Percentiles rank a stretch among this genome's conserved stretches.
These are phyloP conservation scores for Decapterus maruadsi DNA, from an alignment of 2,797 vertebrate genomes.

Conservation along the genomic window DNA sequence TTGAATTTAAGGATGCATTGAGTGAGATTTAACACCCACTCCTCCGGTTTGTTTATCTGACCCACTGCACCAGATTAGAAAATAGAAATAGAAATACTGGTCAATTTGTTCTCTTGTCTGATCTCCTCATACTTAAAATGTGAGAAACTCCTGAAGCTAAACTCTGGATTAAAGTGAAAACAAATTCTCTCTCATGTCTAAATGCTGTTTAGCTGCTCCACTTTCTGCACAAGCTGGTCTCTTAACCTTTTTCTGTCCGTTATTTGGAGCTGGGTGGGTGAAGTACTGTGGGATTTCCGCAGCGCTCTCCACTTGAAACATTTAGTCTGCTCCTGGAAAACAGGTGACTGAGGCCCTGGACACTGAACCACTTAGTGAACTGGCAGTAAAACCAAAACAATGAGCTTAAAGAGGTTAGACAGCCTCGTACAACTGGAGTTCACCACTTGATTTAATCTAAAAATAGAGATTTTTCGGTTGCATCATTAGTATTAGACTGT, in stretches of 20 bases:
- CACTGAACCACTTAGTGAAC: not conserved
- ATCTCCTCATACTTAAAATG: not conserved
- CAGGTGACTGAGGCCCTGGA: not conserved
- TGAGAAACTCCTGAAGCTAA: not conserved
- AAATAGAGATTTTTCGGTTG: not conserved
- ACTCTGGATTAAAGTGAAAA: not conserved
- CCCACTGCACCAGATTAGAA: too few species aligned
- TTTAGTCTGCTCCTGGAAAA: too few species aligned
- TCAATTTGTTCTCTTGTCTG: not conserved
- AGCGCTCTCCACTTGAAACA: too few species aligned
- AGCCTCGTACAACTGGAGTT: not conserved
- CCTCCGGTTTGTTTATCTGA: not conserved
- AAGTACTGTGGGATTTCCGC: too few species aligned
- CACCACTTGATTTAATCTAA: not conserved
- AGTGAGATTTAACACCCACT: not conserved
- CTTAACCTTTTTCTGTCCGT: not conserved
- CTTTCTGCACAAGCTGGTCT: not conserved
- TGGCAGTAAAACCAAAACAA: not conserved
- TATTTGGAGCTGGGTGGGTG: not conserved
- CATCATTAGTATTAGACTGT: not conserved
- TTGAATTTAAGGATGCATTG: not conserved
- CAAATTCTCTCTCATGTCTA: too few species aligned
- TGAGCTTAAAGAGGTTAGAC: not conserved
- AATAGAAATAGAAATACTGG: not conserved
- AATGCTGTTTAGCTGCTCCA: not conserved